phyloP scores from a whole-genome alignment of 2,888 invertebrate genomes.

The Phaonia tiefii region DNA sequence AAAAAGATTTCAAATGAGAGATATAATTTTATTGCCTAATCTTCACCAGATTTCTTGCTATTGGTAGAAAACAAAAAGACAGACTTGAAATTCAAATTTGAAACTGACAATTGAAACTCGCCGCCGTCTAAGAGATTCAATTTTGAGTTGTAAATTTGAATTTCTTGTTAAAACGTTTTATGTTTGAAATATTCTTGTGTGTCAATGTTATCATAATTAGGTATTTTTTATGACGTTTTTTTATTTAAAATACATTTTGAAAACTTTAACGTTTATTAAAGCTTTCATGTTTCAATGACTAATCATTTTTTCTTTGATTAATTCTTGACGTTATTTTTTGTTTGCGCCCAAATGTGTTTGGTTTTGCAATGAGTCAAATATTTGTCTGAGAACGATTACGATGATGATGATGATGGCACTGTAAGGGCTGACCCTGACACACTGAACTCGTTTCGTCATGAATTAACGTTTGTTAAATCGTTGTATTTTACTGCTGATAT shows the following conservation, averaged over 20 bases:
- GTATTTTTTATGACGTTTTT: too few relatives aligned
- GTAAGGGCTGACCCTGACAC: conserved; percentile 47
- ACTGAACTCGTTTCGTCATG: conserved; percentile 32
- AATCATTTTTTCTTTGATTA: conserved; percentile 14
- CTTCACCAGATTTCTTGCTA: background rate
- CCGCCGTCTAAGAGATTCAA: too few relatives aligned
- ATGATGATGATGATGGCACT: too few relatives aligned
- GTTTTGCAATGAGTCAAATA: background rate
- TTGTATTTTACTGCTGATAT: background rate
- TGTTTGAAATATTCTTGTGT: background rate
- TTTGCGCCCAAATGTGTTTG: too few relatives aligned
- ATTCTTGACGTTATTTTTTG: background rate
- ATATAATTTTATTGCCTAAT: conserved; percentile 7
- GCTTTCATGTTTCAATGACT: conserved; percentile 27
- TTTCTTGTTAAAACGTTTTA: background rate
- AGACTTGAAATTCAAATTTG: too few relatives aligned
- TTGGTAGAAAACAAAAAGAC: too few relatives aligned
- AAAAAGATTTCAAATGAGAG: background rate
- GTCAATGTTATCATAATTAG: too few relatives aligned
- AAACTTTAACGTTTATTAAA: too few relatives aligned
- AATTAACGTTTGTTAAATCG: background rate
- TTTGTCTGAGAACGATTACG: background rate
- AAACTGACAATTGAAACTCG: too few relatives aligned
- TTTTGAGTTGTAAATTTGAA: too few relatives aligned
- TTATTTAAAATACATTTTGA: too few relatives aligned